Evolutionary conservation across 2,888 invertebrate genomes (phyloP), one percentile per base, ranked within the genome.

Genomic region (Gastracanthus pulcherrimus): DNA sequence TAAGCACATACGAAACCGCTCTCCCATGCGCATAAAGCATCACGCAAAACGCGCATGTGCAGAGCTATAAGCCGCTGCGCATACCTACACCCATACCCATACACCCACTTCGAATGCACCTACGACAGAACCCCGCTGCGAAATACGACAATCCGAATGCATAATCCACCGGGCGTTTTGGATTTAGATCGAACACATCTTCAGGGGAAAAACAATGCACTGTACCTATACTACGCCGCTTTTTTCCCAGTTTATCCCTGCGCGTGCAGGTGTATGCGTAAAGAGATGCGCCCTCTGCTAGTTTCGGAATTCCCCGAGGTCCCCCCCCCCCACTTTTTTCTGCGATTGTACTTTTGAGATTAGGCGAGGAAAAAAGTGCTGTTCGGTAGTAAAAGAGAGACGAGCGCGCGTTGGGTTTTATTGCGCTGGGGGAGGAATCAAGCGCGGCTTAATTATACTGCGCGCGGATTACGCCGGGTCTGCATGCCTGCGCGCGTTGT

Each of bases 341-440:
- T n/a, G 11, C 55, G 23, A 55, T 55, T 55, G 55, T 55, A 55
- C n/a, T n/a, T n/a, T 55, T 55, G 26, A 55, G 55, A 55, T 55
- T 55, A 55, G 55, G 55, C 55, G 11, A 23, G 26, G 55, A 55
- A 26, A n/a, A n/a, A n/a, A n/a, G n/a, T n/a, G n/a, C n/a, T 26
- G 55, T 11, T 13, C 23, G 23, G 11, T 55, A 19, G 55, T 55
- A 55, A 55, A 55, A 26, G 26, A 55, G 26, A 5, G 55, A 26
- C 4, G 13, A 16, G 55, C 55, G n/a, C n/a, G n/a, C n/a, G n/a
- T n/a, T n/a, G n/a, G n/a, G n/a, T 11, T 55, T 55, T 55, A 55
- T 55, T 55, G 55, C 55, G n/a, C n/a, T n/a, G n/a, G n/a, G n/a
- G n/a, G n/a, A n/a, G n/a, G n/a, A n/a, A n/a, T n/a, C n/a, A n/a